phyloP scores from a whole-genome alignment of 2,113 vertebrate genomes.

The Psettodes erumei region DNA sequence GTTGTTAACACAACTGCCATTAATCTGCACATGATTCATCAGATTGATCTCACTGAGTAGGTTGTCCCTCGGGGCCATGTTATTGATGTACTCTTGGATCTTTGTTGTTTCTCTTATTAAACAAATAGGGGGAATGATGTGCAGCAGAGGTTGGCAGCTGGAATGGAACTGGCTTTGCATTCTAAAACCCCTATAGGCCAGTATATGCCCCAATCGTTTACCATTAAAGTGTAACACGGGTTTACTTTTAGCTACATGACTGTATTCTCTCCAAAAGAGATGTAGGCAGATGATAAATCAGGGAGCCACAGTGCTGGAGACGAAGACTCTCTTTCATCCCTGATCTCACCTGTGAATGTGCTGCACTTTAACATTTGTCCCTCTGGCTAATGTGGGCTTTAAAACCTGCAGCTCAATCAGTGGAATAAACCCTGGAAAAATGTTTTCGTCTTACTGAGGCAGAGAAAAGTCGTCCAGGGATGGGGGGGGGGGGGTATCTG shows the following conservation, averaged over 20 bases:
- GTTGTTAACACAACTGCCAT: conserved; percentile 73
- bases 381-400: conserved; percentile 12
- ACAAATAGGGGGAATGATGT: too few species aligned
- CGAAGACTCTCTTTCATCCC: neutral
- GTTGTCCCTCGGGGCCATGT: too few species aligned
- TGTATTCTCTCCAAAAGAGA: neutral
- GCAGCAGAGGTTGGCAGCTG: too few species aligned
- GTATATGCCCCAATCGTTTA: neutral
- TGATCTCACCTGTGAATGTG: neutral
- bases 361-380: neutral
- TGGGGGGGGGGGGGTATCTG: conserved; percentile 1
- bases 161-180: too few species aligned
- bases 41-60: too few species aligned
- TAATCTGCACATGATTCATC: conserved; percentile 75
- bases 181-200: too few species aligned
- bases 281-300: neutral
- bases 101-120: too few species aligned
- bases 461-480: neutral
- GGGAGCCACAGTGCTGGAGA: neutral
- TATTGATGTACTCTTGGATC: too few species aligned
- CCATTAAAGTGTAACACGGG: neutral
- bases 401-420: neutral
- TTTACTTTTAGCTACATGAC: neutral
- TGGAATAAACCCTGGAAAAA: conserved; percentile 10
- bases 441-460: neutral